These are phyloP conservation scores for Gobius niger DNA, from an alignment of 2,113 vertebrate species.

Conservation along the genomic window DNA sequence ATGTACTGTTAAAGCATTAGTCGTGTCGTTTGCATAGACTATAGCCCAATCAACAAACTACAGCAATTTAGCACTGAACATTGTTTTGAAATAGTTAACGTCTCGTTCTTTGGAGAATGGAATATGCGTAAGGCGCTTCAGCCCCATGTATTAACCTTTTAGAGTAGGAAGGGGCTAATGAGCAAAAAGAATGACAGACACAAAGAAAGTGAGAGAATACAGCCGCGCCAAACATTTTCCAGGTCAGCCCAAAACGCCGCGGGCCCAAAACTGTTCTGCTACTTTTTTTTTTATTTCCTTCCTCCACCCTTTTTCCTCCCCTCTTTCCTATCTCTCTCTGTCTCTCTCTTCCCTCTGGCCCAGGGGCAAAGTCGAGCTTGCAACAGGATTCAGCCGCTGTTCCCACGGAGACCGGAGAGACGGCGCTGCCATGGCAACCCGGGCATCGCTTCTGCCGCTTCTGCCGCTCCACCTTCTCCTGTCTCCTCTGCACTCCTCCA, in stretches of 20 bases:
- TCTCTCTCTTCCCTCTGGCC: constrained; percentile 37
- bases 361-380: constrained; percentile 70
- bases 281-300: constrained; percentile 39
- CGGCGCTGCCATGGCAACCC: constrained; percentile 77
- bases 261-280: constrained; percentile 67
- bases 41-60: no score
- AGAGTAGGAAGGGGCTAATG: constrained; percentile 13
- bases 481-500: constrained; percentile 34
- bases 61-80: no score
- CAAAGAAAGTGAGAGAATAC: constrained; percentile 37
- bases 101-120: neutral
- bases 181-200: constrained; percentile 14
- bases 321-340: constrained; percentile 5
- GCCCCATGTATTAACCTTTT: constrained; percentile 17
- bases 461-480: constrained; percentile 19
- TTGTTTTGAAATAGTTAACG: neutral
- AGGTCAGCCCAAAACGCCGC: constrained; percentile 66
- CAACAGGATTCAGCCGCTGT: constrained; percentile 76
- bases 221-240: constrained; percentile 66
- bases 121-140: constrained; percentile 8
- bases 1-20: no score
- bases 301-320: constrained; percentile 15
- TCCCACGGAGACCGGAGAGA: constrained; percentile 78
- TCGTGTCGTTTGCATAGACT: no score
- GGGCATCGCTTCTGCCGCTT: constrained; percentile 68